Conservation (phyloP, 2,113 vertebrate species). For the Microcebus lehilahytsara region DNA sequence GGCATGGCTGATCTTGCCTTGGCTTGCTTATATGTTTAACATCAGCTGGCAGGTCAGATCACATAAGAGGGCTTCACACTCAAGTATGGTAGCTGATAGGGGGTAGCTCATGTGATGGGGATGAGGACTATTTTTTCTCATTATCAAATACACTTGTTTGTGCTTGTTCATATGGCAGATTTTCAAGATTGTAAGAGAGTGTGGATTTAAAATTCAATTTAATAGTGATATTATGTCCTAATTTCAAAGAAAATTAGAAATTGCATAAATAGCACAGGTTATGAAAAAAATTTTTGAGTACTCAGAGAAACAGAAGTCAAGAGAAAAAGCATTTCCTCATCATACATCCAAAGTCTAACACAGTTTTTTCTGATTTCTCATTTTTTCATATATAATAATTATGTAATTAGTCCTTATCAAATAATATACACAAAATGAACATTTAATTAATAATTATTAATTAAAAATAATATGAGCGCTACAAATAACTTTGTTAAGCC, state of each 20-base stretch:
- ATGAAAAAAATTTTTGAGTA: no score
- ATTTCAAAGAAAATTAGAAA: not conserved
- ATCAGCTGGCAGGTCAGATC: not conserved
- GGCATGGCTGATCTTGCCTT: not conserved
- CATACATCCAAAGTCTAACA: not conserved
- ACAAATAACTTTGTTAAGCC: not conserved
- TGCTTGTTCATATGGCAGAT: not conserved
- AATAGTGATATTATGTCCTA: not conserved
- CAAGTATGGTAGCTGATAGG: not conserved
- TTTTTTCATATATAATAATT: not conserved
- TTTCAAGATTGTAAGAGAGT: not conserved
- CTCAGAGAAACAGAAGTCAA: not conserved
- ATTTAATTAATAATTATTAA: not conserved
- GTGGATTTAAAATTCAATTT: not conserved
- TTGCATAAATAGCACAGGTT: not conserved
- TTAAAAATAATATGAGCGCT: not conserved
- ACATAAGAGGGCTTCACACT: not conserved
- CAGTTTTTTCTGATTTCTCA: not conserved
- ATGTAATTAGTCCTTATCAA: not conserved
- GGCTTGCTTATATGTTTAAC: not conserved
- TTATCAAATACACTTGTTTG: not conserved
- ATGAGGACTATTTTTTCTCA: not conserved
- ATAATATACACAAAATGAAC: not conserved
- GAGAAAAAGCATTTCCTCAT: not conserved
- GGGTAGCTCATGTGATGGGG: not conserved